Conservation (phyloP, 2,888 invertebrate species). For the Cosmia trapezina region DNA sequence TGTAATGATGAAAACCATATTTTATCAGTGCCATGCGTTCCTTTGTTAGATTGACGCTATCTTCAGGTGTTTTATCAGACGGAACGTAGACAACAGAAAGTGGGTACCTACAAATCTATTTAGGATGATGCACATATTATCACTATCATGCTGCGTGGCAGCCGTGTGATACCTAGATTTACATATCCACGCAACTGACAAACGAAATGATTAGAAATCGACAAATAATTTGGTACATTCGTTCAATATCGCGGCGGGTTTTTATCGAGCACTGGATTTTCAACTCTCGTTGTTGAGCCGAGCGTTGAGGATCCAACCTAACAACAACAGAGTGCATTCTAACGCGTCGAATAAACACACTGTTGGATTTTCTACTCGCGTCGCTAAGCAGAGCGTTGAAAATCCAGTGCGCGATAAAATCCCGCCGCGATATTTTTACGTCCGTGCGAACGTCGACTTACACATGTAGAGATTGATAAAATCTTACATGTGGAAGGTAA, state of each 20-base stretch:
- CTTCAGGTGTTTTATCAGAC: slow-evolving; percentile 44
- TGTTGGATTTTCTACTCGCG: no score
- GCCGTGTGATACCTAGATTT: slow-evolving; percentile 28
- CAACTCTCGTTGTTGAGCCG: no score
- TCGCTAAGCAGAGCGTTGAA: no score
- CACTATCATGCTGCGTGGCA: slow-evolving; percentile 30
- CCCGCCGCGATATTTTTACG: no score
- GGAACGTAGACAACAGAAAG: slow-evolving; percentile 18
- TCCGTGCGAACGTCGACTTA: no score
- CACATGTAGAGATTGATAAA: slow-evolving; percentile 29
- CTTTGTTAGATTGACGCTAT: slow-evolving; percentile 51
- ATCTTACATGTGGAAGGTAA: slow-evolving; percentile 33
- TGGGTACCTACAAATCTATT: slow-evolving; percentile 17
- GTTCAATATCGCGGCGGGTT: no score
- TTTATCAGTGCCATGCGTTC: slow-evolving; percentile 33
- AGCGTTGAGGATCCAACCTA: no score
- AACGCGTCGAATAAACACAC: no score
- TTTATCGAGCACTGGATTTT: no score
- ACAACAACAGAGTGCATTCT: no score
- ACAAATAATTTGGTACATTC: slow-evolving; percentile 21
- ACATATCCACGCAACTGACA: slow-evolving; percentile 23
- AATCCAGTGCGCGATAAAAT: no score
- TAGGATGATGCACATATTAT: slow-evolving; percentile 27
- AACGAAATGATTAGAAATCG: slow-evolving; percentile 45
- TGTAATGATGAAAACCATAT: slow-evolving; percentile 8